These are phyloP conservation scores for Phocides pigmalion DNA, from an alignment of 1,140 invertebrate species.

Conservation along the genomic window DNA sequence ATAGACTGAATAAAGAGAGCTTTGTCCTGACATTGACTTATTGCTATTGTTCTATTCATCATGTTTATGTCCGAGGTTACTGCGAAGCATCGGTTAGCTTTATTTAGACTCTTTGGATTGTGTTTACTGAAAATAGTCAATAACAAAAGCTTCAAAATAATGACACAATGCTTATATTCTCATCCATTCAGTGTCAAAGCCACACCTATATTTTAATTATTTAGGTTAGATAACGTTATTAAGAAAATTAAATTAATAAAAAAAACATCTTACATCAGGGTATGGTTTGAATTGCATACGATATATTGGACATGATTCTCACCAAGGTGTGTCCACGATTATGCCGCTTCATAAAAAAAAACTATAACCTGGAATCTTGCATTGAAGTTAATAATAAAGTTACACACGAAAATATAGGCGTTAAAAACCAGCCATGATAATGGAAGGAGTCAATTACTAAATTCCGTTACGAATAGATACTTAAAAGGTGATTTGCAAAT, in stretches of 20 bases:
- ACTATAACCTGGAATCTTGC: too few relatives aligned
- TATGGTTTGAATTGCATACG: too few relatives aligned
- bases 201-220: too few relatives aligned
- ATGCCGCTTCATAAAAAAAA: too few relatives aligned
- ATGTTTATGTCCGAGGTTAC: conserved; percentile 18
- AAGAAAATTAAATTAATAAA: too few relatives aligned
- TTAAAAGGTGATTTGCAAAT: conserved; percentile 29
- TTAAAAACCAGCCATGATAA: background rate
- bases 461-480: conserved; percentile 3
- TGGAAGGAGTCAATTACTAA: background rate
- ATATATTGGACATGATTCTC: too few relatives aligned
- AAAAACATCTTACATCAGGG: too few relatives aligned
- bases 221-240: too few relatives aligned
- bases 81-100: background rate
- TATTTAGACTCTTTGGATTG: conserved; percentile 3
- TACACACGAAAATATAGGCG: background rate
- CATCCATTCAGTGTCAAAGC: too few relatives aligned
- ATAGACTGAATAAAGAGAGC: conserved; percentile 16
- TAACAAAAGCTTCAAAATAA: background rate
- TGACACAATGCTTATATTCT: too few relatives aligned
- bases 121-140: background rate
- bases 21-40: conserved; percentile 14
- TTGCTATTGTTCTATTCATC: conserved; percentile 24
- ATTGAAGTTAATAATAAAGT: background rate
- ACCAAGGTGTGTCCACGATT: too few relatives aligned